Percentiles rank a stretch among this genome's conserved stretches.
These are phyloP conservation scores for Pachypeltis micranthus DNA, from an alignment of 1,140 invertebrate species.

Conservation along the genomic window DNA sequence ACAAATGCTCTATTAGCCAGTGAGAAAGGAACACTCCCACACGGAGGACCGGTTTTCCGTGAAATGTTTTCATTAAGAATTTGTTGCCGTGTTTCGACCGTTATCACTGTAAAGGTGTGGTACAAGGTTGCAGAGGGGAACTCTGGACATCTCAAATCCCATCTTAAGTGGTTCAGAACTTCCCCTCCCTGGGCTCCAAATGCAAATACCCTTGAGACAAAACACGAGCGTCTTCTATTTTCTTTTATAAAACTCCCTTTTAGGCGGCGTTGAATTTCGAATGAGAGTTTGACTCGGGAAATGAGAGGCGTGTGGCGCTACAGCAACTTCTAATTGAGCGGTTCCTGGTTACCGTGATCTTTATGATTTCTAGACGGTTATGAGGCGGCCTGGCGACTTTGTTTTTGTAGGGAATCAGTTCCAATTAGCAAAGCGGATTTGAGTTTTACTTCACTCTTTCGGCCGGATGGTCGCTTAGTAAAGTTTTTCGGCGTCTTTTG, in stretches of 20 bases:
- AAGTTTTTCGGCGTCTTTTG: no score
- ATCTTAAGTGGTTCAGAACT: background rate
- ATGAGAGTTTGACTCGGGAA: background rate
- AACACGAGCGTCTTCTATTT: background rate
- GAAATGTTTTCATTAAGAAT: background rate
- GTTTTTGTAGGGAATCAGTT: no score
- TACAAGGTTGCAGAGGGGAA: background rate
- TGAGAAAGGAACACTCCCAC: background rate
- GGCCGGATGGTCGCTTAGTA: no score
- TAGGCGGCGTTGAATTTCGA: no score
- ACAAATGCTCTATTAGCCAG: background rate
- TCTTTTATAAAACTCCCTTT: background rate
- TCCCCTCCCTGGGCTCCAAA: background rate
- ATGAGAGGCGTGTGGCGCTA: background rate
- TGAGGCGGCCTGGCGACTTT: no score
- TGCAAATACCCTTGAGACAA: background rate
- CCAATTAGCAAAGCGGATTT: no score
- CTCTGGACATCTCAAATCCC: background rate
- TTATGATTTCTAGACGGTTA: no score
- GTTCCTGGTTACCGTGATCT: no score
- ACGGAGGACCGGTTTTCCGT: background rate
- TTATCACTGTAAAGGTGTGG: background rate
- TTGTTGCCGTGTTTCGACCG: background rate
- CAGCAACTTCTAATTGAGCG: no score
- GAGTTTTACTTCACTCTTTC: no score